Evolutionary conservation across 2,113 vertebrate genomes (phyloP).

Genomic region (Rutilus rutilus): DNA sequence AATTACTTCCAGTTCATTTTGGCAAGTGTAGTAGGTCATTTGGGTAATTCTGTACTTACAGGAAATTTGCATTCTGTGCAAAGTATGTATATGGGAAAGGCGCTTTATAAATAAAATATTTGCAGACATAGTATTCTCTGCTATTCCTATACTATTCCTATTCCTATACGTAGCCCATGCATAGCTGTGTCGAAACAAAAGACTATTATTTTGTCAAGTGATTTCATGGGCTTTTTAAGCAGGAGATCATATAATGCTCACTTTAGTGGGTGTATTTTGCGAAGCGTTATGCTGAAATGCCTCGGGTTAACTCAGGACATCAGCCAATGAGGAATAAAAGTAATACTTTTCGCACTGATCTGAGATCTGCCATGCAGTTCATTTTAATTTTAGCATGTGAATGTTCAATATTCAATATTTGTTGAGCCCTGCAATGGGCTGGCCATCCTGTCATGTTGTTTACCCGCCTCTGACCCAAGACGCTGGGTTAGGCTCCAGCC

Average conservation of each 20-base stretch:
- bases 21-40: not conserved
- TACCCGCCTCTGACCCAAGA: too few relatives aligned
- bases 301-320: not conserved
- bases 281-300: not conserved
- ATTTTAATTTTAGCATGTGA: not conserved
- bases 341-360: not conserved
- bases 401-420: not conserved
- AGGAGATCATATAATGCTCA: constrained; percentile 3
- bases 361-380: not conserved
- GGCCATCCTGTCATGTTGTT: too few relatives aligned
- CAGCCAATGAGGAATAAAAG: not conserved
- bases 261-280: not conserved
- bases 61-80: not conserved
- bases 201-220: not conserved
- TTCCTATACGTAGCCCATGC: not conserved
- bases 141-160: not conserved
- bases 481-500: too few relatives aligned
- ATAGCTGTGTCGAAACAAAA: not conserved
- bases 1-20: not conserved
- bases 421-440: too few relatives aligned
- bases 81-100: not conserved
- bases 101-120: too few relatives aligned
- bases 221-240: not conserved
- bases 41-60: not conserved
- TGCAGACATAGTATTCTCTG: not conserved